Evolutionary conservation across 2,113 vertebrate species (phyloP).

Genomic region (Vidua chalybeata): DNA sequence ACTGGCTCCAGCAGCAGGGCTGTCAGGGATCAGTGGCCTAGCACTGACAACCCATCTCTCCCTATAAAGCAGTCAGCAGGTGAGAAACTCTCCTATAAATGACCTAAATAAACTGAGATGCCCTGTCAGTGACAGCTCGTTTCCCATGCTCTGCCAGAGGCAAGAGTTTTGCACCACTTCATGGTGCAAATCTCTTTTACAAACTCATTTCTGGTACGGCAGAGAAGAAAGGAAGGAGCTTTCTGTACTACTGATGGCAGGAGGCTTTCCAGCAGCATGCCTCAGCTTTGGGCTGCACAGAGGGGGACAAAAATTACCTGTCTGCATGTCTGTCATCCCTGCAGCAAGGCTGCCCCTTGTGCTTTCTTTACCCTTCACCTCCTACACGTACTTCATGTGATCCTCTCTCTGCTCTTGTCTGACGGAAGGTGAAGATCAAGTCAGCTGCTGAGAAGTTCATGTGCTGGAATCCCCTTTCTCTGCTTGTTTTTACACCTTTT

Average conservation of each 20-base stretch:
- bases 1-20: background rate
- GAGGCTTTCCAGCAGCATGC: background rate
- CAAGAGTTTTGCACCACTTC: background rate
- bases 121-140: background rate
- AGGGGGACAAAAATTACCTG: background rate
- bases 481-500: background rate
- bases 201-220: background rate
- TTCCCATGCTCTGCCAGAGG: background rate
- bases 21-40: background rate
- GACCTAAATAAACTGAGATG: background rate
- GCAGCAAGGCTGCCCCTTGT: rapidly evolving
- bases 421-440: background rate
- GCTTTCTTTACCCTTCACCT: background rate
- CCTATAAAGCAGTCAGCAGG: background rate
- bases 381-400: background rate
- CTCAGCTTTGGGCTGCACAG: background rate
- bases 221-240: background rate
- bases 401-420: background rate
- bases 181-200: background rate
- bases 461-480: background rate
- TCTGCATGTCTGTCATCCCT: background rate
- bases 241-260: rapidly evolving
- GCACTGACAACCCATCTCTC: background rate
- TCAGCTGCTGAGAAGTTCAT: background rate
- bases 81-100: background rate